phyloP scores from a whole-genome alignment of 2,888 invertebrate genomes.

The Amphipoea oculea region DNA sequence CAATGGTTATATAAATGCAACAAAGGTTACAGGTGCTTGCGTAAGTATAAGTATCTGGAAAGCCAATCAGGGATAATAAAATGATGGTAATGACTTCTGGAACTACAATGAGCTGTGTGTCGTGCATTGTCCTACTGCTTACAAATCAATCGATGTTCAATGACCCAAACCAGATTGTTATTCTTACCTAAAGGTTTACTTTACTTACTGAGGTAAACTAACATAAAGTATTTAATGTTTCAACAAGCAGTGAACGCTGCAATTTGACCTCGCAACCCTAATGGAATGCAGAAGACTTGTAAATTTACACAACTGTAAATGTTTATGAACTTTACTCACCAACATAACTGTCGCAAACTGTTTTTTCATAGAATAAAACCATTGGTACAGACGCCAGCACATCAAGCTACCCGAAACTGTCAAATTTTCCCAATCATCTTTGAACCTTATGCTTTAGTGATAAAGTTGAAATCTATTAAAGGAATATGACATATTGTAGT shows the following conservation, averaged over 20 bases:
- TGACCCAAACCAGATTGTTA: conserved; percentile 24
- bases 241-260: conserved; percentile 14
- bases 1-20: conserved; percentile 36
- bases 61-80: conserved; percentile 19
- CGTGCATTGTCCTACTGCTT: conserved; percentile 34
- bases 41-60: conserved; percentile 7
- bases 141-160: conserved; percentile 44
- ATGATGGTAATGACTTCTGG: conserved; percentile 30
- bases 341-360: conserved; percentile 20
- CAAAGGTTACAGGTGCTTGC: conserved; percentile 26
- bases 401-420: too few relatives aligned
- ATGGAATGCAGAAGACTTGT: conserved; percentile 22
- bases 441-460: too few relatives aligned
- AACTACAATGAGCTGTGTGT: conserved; percentile 21
- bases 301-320: conserved; percentile 43
- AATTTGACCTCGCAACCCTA: conserved; percentile 33
- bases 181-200: conserved; percentile 13
- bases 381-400: neutral
- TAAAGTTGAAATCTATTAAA: too few relatives aligned
- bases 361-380: neutral
- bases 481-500: too few relatives aligned
- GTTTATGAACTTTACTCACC: conserved; percentile 13
- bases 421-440: too few relatives aligned
- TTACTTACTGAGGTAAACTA: neutral
- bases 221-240: conserved; percentile 7